phyloP scores from a whole-genome alignment of 2,113 vertebrate genomes.

The Numida meleagris region DNA sequence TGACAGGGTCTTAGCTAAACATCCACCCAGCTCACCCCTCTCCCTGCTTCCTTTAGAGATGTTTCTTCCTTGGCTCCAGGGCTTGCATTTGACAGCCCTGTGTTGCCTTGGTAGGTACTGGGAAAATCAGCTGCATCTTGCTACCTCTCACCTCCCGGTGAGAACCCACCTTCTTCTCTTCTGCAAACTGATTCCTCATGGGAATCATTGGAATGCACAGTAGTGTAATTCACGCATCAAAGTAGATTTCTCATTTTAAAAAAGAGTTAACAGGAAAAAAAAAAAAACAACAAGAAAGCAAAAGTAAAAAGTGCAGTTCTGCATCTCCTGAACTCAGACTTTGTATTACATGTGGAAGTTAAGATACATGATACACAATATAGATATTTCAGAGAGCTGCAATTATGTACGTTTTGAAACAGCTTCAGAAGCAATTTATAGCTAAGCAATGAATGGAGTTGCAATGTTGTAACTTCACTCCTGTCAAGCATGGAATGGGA shows the following conservation, averaged over 20 bases:
- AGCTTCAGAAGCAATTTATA: background rate
- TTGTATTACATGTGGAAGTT: background rate
- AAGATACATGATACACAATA: background rate
- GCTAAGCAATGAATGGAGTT: background rate
- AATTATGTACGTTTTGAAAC: background rate
- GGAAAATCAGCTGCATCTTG: accelerated
- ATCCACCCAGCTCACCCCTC: background rate
- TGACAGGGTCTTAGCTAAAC: background rate
- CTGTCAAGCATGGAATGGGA: background rate
- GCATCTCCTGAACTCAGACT: background rate
- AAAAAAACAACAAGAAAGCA: background rate
- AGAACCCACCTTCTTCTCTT: background rate
- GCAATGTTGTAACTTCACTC: background rate
- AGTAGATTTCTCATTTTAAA: background rate
- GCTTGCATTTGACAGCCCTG: background rate
- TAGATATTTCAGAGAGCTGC: background rate
- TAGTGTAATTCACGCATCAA: background rate
- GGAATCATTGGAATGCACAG: background rate
- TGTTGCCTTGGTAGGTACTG: background rate
- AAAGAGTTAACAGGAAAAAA: too few relatives aligned
- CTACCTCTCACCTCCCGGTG: too few relatives aligned
- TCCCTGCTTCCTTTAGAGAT: background rate
- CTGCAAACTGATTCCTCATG: background rate
- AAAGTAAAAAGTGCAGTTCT: background rate
- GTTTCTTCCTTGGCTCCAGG: accelerated